Evolutionary conservation across 2,113 vertebrate species (phyloP).

Genomic region (Globicephala melas): DNA sequence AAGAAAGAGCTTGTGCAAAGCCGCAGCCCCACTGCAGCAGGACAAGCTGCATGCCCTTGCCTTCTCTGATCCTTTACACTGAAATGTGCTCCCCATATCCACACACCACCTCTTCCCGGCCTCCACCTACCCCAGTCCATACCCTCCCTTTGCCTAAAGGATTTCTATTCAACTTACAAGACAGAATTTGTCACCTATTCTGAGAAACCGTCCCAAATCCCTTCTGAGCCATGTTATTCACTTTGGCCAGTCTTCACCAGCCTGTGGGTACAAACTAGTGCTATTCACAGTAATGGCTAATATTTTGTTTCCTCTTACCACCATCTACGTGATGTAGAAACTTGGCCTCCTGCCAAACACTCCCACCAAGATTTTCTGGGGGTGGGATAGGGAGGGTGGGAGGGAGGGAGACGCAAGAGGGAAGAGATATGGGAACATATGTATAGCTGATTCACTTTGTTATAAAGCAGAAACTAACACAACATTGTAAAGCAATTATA

Average conservation of each 20-base stretch:
- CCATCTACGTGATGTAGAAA: neutral
- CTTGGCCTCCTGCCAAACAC: neutral
- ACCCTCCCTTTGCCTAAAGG: neutral
- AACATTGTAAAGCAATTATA: too few species aligned
- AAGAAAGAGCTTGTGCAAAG: neutral
- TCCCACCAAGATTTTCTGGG: neutral
- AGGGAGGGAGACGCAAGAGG: too few species aligned
- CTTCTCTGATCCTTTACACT: neutral
- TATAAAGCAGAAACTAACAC: too few species aligned
- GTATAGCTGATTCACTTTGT: too few species aligned
- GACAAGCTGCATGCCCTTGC: neutral
- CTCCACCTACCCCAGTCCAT: neutral
- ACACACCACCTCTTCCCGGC: neutral
- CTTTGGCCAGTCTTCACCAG: neutral
- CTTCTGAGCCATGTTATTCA: neutral
- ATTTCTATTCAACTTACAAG: neutral
- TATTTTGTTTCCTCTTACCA: neutral
- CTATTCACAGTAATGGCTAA: neutral
- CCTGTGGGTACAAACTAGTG: neutral
- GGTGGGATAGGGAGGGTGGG: too few species aligned
- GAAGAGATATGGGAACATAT: too few species aligned
- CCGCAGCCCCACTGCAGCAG: neutral
- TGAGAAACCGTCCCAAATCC: neutral
- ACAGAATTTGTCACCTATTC: neutral
- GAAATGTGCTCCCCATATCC: neutral